phyloP scores from a whole-genome alignment of 2,888 invertebrate genomes.

The Sepioteuthis lessoniana region DNA sequence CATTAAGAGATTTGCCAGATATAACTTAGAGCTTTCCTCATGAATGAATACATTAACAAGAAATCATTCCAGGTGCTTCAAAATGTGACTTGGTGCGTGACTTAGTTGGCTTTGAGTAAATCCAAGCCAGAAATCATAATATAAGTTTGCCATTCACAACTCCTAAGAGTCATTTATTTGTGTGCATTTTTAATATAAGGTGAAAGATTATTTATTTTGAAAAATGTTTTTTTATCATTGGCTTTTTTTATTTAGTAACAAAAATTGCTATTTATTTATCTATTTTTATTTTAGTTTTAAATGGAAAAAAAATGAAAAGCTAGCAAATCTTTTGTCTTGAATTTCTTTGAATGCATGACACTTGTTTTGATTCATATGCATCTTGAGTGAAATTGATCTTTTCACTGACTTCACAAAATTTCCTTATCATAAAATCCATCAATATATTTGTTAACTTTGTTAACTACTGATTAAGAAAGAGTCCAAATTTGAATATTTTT shows the following conservation, averaged over 20 bases:
- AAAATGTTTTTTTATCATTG: no score
- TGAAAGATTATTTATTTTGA: no score
- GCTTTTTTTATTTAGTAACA: background rate
- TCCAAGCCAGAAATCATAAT: background rate
- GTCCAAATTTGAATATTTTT: no score
- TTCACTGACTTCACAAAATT: no score
- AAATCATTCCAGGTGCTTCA: background rate
- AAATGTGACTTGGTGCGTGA: background rate
- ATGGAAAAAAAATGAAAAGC: background rate
- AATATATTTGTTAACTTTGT: no score
- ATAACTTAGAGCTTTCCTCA: background rate
- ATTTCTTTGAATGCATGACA: no score
- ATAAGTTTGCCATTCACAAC: background rate
- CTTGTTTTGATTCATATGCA: no score
- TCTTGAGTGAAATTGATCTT: no score
- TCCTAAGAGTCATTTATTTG: background rate
- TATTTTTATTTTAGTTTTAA: no score
- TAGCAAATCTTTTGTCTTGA: background rate
- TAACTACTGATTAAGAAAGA: no score
- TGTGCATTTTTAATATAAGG: no score
- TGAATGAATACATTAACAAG: conserved; percentile 23
- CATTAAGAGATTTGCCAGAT: background rate
- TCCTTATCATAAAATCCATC: no score
- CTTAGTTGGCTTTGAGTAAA: background rate
- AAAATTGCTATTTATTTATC: background rate